These are phyloP conservation scores for Oppia nitens DNA, from an alignment of 1,140 invertebrate species.

Conservation along the genomic window DNA sequence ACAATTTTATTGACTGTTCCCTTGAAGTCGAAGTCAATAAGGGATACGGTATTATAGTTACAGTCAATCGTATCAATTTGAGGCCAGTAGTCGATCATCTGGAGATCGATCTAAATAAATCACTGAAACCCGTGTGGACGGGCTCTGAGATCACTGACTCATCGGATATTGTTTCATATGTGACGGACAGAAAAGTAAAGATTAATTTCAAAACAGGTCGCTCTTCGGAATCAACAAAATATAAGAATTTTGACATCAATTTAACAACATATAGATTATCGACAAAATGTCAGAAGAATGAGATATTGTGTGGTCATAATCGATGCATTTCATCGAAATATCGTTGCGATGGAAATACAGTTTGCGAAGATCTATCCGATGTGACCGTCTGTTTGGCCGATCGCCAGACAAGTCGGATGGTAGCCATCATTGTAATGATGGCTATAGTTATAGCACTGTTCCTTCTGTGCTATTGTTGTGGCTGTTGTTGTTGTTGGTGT, in stretches of 20 bases:
- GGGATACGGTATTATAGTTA: not conserved
- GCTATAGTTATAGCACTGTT: not conserved
- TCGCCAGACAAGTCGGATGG: not conserved
- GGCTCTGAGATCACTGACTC: not conserved
- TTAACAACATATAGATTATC: not conserved
- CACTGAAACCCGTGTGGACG: not conserved
- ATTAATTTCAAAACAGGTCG: not conserved
- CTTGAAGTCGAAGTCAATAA: not conserved
- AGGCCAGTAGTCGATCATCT: not conserved
- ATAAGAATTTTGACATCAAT: not conserved
- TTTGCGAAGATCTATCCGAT: not conserved
- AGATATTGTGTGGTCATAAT: not conserved
- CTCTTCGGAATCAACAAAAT: not conserved
- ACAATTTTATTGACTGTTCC: not conserved
- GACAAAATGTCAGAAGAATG: not conserved
- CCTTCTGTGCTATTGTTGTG: not conserved
- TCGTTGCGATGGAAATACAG: not conserved
- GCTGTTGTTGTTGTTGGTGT: not conserved
- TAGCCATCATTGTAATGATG: not conserved
- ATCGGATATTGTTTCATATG: not conserved
- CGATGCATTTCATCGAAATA: not conserved
- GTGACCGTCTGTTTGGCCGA: not conserved
- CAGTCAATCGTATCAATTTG: not conserved
- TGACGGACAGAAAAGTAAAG: not conserved
- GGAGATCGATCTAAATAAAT: not conserved